Evolutionary conservation across 2,113 vertebrate species (phyloP).

Genomic region (Xerus inauris): DNA sequence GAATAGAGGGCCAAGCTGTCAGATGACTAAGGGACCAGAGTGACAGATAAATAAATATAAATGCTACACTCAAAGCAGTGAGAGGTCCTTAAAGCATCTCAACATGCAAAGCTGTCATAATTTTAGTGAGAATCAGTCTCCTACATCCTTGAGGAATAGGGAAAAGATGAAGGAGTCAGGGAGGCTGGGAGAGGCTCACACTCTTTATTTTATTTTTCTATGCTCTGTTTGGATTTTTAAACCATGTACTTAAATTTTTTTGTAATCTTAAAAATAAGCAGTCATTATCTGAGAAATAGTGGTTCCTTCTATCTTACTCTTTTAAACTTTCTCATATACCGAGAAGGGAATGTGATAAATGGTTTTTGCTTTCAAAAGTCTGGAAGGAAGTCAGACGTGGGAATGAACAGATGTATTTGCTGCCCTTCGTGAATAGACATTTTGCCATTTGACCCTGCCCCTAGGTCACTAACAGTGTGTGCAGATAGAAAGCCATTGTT

Average conservation of each 20-base stretch:
- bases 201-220: background rate
- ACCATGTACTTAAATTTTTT: background rate
- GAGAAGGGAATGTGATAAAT: background rate
- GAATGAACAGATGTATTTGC: background rate
- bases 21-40: accelerated
- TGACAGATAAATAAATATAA: background rate
- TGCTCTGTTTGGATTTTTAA: background rate
- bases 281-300: background rate
- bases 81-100: background rate
- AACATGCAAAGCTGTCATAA: background rate
- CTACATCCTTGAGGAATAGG: background rate
- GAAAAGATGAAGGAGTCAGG: background rate
- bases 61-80: background rate
- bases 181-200: background rate
- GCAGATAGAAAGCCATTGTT: background rate
- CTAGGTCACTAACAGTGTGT: background rate
- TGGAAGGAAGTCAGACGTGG: background rate
- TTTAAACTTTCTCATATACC: background rate
- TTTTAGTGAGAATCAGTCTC: background rate
- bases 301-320: background rate
- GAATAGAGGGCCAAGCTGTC: background rate
- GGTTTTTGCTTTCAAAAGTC: constrained; percentile 12
- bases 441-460: background rate
- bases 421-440: background rate
- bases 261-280: background rate